These are phyloP conservation scores for Dipodomys spectabilis DNA, from an alignment of 2,113 vertebrate species.

Conservation along the genomic window DNA sequence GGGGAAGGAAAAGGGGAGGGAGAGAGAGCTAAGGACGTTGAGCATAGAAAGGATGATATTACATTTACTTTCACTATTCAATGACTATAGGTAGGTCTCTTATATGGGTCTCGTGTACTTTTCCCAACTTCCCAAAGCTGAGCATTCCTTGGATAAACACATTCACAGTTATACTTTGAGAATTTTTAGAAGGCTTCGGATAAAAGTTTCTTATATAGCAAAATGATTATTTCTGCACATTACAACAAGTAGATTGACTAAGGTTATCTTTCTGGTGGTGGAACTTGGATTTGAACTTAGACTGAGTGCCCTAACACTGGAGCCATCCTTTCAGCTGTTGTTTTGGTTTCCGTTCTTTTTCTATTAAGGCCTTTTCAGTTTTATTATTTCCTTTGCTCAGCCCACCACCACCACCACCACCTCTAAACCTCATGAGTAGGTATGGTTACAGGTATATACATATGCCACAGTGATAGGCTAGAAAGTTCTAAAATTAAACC, in stretches of 20 bases:
- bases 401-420: too few relatives aligned
- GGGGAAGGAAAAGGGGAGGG: too few relatives aligned
- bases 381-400: too few relatives aligned
- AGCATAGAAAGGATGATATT: neutral
- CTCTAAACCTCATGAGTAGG: too few relatives aligned
- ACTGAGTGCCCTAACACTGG: too few relatives aligned
- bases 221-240: conserved; percentile 1
- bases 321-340: too few relatives aligned
- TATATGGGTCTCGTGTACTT: neutral
- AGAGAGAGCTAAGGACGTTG: neutral
- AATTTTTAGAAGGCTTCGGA: neutral
- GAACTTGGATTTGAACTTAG: too few relatives aligned
- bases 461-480: neutral
- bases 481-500: neutral
- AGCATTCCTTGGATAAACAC: too few relatives aligned
- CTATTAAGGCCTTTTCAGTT: too few relatives aligned
- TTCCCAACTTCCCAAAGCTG: neutral
- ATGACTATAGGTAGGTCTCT: neutral
- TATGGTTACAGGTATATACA: too few relatives aligned
- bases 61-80: conserved; percentile 18
- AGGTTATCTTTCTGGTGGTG: too few relatives aligned
- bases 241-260: neutral
- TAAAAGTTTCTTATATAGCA: neutral
- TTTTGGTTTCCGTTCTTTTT: too few relatives aligned
- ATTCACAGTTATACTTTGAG: neutral